Evolutionary conservation across 2,113 vertebrate genomes (phyloP).

Genomic region (Platysteira castanea): DNA sequence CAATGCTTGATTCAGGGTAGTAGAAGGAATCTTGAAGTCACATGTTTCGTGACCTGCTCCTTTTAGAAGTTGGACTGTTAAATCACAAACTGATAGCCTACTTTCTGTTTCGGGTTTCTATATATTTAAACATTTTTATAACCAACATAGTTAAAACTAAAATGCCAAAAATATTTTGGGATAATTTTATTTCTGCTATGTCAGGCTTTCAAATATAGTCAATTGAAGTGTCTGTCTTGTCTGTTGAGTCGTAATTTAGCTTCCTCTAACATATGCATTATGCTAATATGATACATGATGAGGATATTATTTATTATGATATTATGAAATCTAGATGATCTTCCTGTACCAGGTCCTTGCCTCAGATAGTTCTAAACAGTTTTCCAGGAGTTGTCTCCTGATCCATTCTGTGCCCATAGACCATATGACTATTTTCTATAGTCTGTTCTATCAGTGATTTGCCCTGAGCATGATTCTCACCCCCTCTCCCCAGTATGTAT

Average conservation of each 20-base stretch:
- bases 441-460: not conserved
- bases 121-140: not conserved
- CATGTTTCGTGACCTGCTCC: not conserved
- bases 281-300: not conserved
- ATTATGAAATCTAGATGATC: not conserved
- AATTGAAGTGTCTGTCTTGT: not conserved
- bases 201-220: not conserved
- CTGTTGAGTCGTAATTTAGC: not conserved
- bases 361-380: not conserved
- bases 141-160: not conserved
- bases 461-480: not conserved
- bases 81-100: not conserved
- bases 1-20: not conserved
- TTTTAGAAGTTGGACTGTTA: not conserved
- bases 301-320: not conserved
- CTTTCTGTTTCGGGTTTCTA: not conserved
- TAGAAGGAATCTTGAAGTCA: not conserved
- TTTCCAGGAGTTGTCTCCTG: not conserved
- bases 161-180: not conserved
- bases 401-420: not conserved
- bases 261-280: not conserved
- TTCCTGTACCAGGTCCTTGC: not conserved
- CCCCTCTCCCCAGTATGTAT: not conserved
- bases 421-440: too few relatives aligned
- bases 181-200: not conserved